Conservation (phyloP, 2,888 invertebrate species). For the Mythimna vitellina region DNA sequence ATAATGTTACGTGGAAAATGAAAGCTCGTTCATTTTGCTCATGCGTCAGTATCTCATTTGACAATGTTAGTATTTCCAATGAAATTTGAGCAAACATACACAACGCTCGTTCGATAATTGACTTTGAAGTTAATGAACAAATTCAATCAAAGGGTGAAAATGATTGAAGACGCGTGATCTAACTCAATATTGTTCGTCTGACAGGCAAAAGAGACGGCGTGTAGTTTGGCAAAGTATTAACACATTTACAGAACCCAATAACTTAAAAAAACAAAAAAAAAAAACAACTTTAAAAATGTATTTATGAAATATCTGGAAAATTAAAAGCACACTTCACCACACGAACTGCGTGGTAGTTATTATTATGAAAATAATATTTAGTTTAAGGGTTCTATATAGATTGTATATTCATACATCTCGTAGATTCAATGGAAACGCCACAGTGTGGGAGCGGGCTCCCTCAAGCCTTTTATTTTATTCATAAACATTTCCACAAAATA, state of each 20-base stretch:
- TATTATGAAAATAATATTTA: conserved; percentile 29
- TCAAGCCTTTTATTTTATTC: too few species aligned
- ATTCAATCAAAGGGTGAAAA: neutral
- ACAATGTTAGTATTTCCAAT: conserved; percentile 2
- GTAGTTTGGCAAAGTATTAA: neutral
- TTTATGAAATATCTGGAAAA: neutral
- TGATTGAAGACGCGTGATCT: conserved; percentile 3
- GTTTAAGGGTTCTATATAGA: conserved; percentile 27
- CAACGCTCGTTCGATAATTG: conserved; percentile 1
- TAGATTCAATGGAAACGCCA: conserved; percentile 3
- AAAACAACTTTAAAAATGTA: neutral
- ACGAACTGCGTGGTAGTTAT: conserved; percentile 18
- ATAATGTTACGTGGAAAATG: conserved; percentile 29
- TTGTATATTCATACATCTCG: conserved; percentile 23
- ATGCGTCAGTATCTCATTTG: neutral
- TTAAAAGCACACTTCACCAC: neutral
- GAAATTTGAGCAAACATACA: neutral
- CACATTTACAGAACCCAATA: neutral
- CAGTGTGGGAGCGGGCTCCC: conserved; percentile 19
- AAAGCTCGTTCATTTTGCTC: conserved; percentile 18
- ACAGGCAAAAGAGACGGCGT: neutral
- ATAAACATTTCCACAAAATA: neutral
- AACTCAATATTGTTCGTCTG: neutral
- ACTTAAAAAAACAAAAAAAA: neutral
- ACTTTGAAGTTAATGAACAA: neutral